Evolutionary conservation across 2,113 vertebrate species (phyloP), one percentile per base, ranked within the genome.

Genomic region (Sapayoa aenigma): DNA sequence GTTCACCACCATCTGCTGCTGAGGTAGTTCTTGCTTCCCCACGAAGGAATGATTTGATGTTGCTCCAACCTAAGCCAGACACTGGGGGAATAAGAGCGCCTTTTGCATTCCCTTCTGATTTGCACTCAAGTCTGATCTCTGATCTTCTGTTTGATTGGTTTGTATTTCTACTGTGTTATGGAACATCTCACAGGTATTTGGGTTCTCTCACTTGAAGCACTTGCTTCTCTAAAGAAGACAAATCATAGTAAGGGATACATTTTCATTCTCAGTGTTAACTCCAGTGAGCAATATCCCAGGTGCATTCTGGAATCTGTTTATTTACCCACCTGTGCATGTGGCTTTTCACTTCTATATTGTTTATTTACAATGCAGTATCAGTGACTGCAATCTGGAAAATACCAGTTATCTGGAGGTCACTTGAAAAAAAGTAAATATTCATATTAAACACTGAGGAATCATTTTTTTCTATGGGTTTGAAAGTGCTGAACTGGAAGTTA

Each of bases 351-450:
- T 79, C 46, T 72, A 4, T 68, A 25, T 33, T 60, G 39, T 83
- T 92, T 84, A 67, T 94, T 94, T 89, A 84, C 66, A 79, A 85
- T 18, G 49, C 41, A 87, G 62, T 92, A 85, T 63, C 71, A 84
- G 58, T 62, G 44, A 90, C 37, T 55, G n/a, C 37, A 76, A 59
- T 25, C 81, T 89, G 84, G 53, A 89, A 75, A 11, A 66, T 24
- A 24, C 12, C 30, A 60, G 75, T 47, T 93, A 47, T 62, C 16
- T 58, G 66, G 62, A 82, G 53, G 66, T 87, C 84, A 95, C 47
- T 86, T 35, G 23, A 83, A 95, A 95, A 87, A 49, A 84, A 53
- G 47, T 52, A 90, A 91, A 84, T 75, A 91, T 39, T 11, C 21
- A 75, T 30, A 60, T 79, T 68, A 92, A 95, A 87, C 65, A 94